phyloP scores from a whole-genome alignment of 2,888 invertebrate genomes.

The Leptinotarsa tumamoca region DNA sequence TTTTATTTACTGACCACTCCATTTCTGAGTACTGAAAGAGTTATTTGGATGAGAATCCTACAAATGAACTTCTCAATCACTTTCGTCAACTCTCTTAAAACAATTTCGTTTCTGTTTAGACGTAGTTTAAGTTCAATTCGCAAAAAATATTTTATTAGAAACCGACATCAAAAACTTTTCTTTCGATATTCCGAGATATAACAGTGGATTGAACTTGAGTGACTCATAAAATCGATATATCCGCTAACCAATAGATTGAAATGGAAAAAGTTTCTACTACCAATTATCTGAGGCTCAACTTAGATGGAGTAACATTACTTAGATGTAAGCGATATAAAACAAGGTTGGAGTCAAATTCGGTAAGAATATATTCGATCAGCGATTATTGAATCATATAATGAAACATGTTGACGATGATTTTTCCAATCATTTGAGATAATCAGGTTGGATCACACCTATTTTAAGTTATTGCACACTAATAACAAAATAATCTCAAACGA shows the following conservation, averaged over 20 bases:
- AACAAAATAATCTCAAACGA: no score
- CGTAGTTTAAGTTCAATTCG: neutral
- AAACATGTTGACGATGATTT: no score
- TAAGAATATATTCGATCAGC: no score
- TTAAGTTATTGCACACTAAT: no score
- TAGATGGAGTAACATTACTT: neutral
- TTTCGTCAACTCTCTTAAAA: neutral
- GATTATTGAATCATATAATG: no score
- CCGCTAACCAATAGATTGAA: neutral
- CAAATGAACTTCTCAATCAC: neutral
- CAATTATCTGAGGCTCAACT: constrained; percentile 5
- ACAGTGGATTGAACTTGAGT: neutral
- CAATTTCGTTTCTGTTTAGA: neutral
- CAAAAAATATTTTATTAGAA: neutral
- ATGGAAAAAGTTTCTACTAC: constrained; percentile 1
- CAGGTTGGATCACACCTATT: no score
- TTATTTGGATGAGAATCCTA: neutral
- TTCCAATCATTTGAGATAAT: no score
- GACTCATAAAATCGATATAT: neutral
- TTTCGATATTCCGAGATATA: neutral
- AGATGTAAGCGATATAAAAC: neutral
- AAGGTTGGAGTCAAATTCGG: neutral
- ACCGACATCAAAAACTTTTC: neutral
- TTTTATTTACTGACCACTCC: no score
- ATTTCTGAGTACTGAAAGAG: no score